phyloP scores from a whole-genome alignment of 2,113 vertebrate species.

The Lophotis ruficrista region DNA sequence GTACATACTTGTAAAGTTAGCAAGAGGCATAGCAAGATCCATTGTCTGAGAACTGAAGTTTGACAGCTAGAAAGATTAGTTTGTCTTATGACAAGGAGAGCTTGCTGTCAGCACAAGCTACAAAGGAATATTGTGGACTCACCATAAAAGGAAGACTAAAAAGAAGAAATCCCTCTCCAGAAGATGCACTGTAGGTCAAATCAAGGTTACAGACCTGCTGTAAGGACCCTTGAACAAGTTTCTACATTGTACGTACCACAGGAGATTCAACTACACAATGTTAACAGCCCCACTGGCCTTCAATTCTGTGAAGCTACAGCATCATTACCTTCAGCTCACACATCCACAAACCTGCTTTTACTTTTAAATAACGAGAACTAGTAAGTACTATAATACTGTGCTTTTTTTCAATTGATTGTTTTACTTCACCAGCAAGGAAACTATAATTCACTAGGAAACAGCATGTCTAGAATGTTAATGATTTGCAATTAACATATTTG shows the following conservation, averaged over 20 bases:
- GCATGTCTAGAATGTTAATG: not conserved
- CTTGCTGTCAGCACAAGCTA: not conserved
- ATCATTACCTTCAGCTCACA: not conserved
- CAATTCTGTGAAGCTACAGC: not conserved
- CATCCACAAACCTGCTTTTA: not conserved
- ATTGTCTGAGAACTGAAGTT: not conserved
- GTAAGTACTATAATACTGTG: not conserved
- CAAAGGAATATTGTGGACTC: not conserved
- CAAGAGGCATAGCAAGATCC: not conserved
- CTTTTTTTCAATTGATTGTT: not conserved
- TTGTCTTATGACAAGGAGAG: not conserved
- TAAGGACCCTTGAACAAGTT: not conserved
- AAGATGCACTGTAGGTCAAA: not conserved
- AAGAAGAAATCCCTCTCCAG: not conserved
- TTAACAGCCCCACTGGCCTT: not conserved
- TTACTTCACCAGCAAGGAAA: not conserved
- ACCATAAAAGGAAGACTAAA: not conserved
- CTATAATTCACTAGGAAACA: not conserved
- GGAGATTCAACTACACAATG: not conserved
- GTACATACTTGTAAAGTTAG: not conserved
- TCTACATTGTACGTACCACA: fast-evolving
- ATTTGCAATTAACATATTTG: constrained; percentile 22
- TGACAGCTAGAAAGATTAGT: not conserved
- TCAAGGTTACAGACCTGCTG: not conserved
- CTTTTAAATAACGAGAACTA: not conserved